Evolutionary conservation across 2,888 invertebrate genomes (phyloP), one percentile per base, ranked within the genome.

Genomic region (Trachelus iudaicus): DNA sequence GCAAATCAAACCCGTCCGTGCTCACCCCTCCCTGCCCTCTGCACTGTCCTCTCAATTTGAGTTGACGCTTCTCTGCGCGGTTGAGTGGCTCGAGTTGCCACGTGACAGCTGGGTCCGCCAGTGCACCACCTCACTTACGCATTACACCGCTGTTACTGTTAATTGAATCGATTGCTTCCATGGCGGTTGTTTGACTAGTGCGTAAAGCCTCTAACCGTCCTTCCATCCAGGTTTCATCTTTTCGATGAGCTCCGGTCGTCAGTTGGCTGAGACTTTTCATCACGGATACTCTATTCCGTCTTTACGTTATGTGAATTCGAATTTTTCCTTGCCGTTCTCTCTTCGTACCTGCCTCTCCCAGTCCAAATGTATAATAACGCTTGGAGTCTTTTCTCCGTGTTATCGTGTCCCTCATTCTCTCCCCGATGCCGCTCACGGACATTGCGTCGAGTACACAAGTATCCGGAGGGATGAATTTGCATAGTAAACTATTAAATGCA

Each of bases 1-100:
- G 89, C 91, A 91, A 91, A 91, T 91, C 90, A 90, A 90, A 90
- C 86, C 85, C 85, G 84, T 83, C 84, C 81, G 85, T 86, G 33
- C 56, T 56, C 40, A 40, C 6, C 71, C 33, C 71, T 15, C 12
- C 3, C 69, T 11, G 4, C 33, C 77, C 78, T 80, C 77, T 75
- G 77, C 73, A 75, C 78, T 79, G 78, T 82, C 83, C 82, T 80
- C 83, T 83, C 84, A 85, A 87, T 88, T 88, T 83, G 85, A 87
- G 84, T 87, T 84, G 86, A 86, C 84, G 84, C 83, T 86, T 84
- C 86, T 82, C 79, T 83, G 75, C 79, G 83, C 83, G 81, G 79
- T 85, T 81, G 82, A 82, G 77, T 84, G 85, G 77, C 84, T 84
- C 83, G 81, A 83, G 82, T 81, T 79, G 79, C 80, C 83, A 81